Evolutionary conservation across 2,888 invertebrate genomes (phyloP), one percentile per base, ranked within the genome.

Genomic region (Leucophenga montana): DNA sequence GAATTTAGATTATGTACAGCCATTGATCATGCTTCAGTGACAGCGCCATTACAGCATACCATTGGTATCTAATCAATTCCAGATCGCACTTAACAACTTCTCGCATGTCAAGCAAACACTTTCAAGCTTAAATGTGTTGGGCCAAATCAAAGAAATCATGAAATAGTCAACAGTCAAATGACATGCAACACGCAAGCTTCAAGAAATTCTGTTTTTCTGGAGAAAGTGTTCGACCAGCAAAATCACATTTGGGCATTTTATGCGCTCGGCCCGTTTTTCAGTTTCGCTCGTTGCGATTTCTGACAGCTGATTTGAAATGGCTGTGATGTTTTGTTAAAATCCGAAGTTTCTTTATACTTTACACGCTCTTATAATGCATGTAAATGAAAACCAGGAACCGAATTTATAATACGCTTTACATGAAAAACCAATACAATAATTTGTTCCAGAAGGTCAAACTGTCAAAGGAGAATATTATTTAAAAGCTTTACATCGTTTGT

Each of bases 251-350:
- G 70, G 31, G 67, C 27, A 27, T 18, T 65, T 71, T 57, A 57
- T 71, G 73, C 33, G 68, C n/a, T 27, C 71, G 78, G 78, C 77
- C 77, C 76, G 78, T 68, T 77, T 44, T 16, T 27, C 27, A 27
- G 2, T 27, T 27, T 48, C 73, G 71, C 73, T 76, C 78, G 54
- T 68, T 54, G 66, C 9, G 20, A 22, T n/a, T 44, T 11, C 22
- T 18, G 54, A 54, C 54, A 54, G 54, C 18, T 18, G 54, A 54
- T 54, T 54, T 54, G 18, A 18, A 11, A 54, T 18, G 16, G 31
- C 27, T 27, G 20, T 56, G 11, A 18, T 54, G 11, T 6, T 20
- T 54, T 54, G 6, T 9, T 18, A 11, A 27, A 27, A 27, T 13
- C 13, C 16, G 48, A 11, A 46, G n/a, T 46, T 14, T 46, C n/a